Conservation (phyloP, 2,888 invertebrate species). For the Apeira syringaria region DNA sequence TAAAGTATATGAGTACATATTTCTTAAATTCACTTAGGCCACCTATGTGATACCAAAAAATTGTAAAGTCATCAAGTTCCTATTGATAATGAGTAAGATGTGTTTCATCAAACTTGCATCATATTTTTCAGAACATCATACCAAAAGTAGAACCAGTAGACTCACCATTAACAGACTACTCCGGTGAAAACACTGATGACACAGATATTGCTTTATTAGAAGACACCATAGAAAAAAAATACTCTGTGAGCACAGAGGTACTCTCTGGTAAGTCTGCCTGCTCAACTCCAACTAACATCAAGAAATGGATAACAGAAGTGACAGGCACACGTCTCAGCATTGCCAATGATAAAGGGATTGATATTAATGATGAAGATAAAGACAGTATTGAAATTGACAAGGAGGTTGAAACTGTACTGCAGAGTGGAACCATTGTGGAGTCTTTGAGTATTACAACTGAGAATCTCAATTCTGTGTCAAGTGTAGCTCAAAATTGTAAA, state of each 20-base stretch:
- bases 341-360: slow-evolving; percentile 50
- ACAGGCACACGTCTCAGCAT: slow-evolving; percentile 74
- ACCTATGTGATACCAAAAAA: too few relatives aligned
- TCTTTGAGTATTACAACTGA: slow-evolving; percentile 72
- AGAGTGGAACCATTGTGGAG: slow-evolving; percentile 76
- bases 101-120: background rate
- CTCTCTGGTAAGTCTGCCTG: slow-evolving; percentile 47
- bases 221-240: slow-evolving; percentile 59
- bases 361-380: slow-evolving; percentile 59
- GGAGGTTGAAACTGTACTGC: slow-evolving; percentile 75
- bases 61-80: too few relatives aligned
- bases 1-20: too few relatives aligned
- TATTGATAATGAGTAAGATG: too few relatives aligned
- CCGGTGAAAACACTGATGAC: slow-evolving; percentile 71
- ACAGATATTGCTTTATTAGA: slow-evolving; percentile 67
- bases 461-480: slow-evolving; percentile 66
- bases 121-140: slow-evolving; percentile 55
- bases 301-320: slow-evolving; percentile 73
- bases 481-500: slow-evolving; percentile 69
- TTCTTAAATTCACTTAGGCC: too few relatives aligned
- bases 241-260: slow-evolving; percentile 46
- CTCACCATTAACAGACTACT: slow-evolving; percentile 70
- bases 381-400: slow-evolving; percentile 74
- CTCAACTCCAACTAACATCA: slow-evolving; percentile 42
- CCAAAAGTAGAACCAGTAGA: slow-evolving; percentile 72